Conservation (phyloP, 2,113 vertebrate genomes). For the Pseudopodoces humilis region DNA sequence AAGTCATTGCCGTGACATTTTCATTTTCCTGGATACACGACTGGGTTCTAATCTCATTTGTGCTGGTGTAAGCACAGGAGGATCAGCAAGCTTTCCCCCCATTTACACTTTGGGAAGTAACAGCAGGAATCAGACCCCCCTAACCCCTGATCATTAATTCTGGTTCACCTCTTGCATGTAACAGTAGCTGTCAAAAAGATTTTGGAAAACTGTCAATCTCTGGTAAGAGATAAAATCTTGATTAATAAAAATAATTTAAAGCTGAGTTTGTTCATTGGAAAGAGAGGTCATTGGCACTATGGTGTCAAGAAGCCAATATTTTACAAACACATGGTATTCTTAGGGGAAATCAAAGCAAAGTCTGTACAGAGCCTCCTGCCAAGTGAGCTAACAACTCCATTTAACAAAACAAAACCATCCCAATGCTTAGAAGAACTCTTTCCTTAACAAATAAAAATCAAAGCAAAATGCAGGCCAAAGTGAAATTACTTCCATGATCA, state of each 20-base stretch:
- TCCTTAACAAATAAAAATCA: constrained; percentile 39
- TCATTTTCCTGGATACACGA: constrained; percentile 53
- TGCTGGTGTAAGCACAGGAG: not conserved
- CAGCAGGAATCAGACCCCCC: constrained; percentile 6
- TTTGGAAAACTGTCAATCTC: constrained; percentile 66
- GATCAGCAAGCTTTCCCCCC: not conserved
- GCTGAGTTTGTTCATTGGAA: constrained; percentile 57
- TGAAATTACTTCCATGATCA: constrained; percentile 1
- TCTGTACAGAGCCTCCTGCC: constrained; percentile 28
- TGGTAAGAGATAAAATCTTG: constrained; percentile 67
- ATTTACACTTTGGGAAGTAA: not conserved
- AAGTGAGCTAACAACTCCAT: constrained; percentile 57
- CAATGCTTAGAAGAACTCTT: not conserved
- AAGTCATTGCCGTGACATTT: constrained; percentile 56
- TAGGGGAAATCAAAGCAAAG: constrained; percentile 56
- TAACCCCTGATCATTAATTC: constrained; percentile 59
- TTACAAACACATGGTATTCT: constrained; percentile 59
- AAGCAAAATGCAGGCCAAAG: not conserved
- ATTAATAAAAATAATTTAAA: constrained; percentile 73
- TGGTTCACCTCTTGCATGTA: constrained; percentile 53
- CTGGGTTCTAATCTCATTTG: constrained; percentile 26
- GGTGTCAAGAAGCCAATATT: constrained; percentile 53
- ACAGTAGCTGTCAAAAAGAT: constrained; percentile 63
- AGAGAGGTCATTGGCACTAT: constrained; percentile 49
- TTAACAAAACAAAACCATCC: constrained; percentile 49